Conservation (phyloP, 2,113 vertebrate genomes). For the Sceloporus tristichus region DNA sequence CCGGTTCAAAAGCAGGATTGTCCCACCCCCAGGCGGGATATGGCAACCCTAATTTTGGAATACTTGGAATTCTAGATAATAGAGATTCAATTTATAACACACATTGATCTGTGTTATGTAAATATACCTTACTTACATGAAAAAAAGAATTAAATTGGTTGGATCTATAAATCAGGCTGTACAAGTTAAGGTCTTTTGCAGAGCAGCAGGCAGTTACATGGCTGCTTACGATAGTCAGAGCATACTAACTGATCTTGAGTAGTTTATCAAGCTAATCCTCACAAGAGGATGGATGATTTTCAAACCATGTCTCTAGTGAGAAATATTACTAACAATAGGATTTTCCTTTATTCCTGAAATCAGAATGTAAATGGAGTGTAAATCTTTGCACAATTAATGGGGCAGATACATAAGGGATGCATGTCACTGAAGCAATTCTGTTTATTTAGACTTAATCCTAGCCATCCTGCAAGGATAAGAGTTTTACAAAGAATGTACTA, state of each 20-base stretch:
- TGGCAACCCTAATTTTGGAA: too few relatives aligned
- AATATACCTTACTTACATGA: constrained; percentile 37
- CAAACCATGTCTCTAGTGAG: background rate
- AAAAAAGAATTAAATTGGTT: constrained; percentile 38
- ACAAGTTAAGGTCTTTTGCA: background rate
- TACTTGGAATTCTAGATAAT: too few relatives aligned
- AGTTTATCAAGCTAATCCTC: accelerated
- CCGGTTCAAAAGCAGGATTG: too few relatives aligned
- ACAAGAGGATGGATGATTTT: background rate
- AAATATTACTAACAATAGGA: background rate
- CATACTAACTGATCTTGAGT: constrained; percentile 10
- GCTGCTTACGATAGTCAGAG: background rate
- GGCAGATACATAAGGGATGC: background rate
- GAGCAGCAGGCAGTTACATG: constrained; percentile 29
- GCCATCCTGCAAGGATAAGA: background rate
- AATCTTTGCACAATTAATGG: background rate
- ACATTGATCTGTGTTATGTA: background rate
- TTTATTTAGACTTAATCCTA: constrained; percentile 2
- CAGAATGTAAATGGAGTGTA: constrained; percentile 1
- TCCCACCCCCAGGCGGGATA: too few relatives aligned
- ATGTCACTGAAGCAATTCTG: background rate
- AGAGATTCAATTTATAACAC: background rate
- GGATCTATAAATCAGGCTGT: constrained; percentile 29
- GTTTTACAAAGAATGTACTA: background rate
- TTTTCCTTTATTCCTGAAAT: background rate